phyloP scores from a whole-genome alignment of 1,140 invertebrate species.

The Magallana ariakensis region DNA sequence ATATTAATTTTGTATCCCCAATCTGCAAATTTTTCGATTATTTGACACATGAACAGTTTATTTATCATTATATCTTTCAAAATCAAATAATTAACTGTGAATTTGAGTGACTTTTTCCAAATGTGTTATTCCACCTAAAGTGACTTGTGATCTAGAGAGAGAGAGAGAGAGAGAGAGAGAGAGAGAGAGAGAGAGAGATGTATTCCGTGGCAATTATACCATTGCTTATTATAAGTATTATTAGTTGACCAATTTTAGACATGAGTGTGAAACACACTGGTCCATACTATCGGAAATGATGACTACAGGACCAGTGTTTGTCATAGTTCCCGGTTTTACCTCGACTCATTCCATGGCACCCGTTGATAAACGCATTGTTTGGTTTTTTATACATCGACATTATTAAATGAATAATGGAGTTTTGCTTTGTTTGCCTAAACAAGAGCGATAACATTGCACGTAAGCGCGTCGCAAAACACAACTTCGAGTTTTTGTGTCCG shows the following conservation, averaged over 20 bases:
- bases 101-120: too few species aligned
- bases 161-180: background rate
- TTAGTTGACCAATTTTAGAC: background rate
- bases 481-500: too few species aligned
- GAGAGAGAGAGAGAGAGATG: background rate
- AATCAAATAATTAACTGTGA: too few species aligned
- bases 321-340: background rate
- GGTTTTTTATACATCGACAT: background rate
- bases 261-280: background rate
- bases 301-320: background rate
- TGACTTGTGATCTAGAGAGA: too few species aligned
- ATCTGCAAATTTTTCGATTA: too few species aligned
- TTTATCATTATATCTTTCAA: too few species aligned
- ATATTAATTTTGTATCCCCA: too few species aligned
- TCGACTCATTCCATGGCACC: background rate
- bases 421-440: constrained; percentile 11
- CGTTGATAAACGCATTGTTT: background rate
- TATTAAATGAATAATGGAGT: constrained; percentile 26
- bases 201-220: background rate
- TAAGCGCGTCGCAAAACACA: background rate
- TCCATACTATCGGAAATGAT: background rate
- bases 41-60: too few species aligned
- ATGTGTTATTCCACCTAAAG: too few species aligned
- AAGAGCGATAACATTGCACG: constrained; percentile 1
- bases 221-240: background rate